Percentiles rank a stretch among this genome's conserved stretches.
Evolutionary conservation across 2,113 vertebrate genomes (phyloP).

Genomic region (Etia nguti): DNA sequence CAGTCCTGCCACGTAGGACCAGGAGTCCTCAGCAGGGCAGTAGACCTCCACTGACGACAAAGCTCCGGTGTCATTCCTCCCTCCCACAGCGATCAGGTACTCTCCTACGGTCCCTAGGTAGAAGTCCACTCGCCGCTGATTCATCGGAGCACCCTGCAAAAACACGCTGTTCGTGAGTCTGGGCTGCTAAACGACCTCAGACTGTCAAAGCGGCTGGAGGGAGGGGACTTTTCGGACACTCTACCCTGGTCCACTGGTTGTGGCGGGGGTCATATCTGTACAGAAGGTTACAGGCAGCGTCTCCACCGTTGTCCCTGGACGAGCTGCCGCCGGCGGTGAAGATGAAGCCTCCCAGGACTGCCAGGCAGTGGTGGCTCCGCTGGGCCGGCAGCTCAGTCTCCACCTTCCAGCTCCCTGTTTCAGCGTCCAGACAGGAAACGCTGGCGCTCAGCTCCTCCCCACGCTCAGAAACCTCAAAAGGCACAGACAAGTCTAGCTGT

Average conservation of each 20-base stretch:
- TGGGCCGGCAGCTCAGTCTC: constrained; percentile 85
- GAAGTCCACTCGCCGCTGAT: constrained; percentile 88
- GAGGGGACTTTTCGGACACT: not conserved
- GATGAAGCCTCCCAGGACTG: constrained; percentile 88
- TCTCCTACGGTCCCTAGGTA: constrained; percentile 84
- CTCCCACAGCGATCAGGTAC: constrained; percentile 88
- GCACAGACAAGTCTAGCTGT: not conserved
- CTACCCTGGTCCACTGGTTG: constrained; percentile 92
- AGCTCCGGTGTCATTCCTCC: constrained; percentile 85
- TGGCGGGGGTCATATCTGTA: constrained; percentile 94
- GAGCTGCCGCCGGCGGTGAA: constrained; percentile 89
- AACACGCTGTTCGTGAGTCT: not conserved
- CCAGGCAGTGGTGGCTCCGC: constrained; percentile 89
- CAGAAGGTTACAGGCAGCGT: constrained; percentile 87
- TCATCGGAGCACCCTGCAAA: constrained; percentile 87
- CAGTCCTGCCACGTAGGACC: constrained; percentile 85
- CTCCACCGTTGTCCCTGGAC: constrained; percentile 87
- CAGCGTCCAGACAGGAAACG: constrained; percentile 81
- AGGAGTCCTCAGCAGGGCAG: constrained; percentile 82
- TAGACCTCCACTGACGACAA: constrained; percentile 90
- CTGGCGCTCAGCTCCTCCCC: constrained; percentile 90
- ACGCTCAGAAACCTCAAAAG: constrained; percentile 78
- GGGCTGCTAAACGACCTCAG: not conserved
- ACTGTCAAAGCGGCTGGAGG: fast-evolving
- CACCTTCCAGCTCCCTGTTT: constrained; percentile 77